Evolutionary conservation across 2,113 vertebrate genomes (phyloP).

Genomic region (Syngnathoides biaculeatus): DNA sequence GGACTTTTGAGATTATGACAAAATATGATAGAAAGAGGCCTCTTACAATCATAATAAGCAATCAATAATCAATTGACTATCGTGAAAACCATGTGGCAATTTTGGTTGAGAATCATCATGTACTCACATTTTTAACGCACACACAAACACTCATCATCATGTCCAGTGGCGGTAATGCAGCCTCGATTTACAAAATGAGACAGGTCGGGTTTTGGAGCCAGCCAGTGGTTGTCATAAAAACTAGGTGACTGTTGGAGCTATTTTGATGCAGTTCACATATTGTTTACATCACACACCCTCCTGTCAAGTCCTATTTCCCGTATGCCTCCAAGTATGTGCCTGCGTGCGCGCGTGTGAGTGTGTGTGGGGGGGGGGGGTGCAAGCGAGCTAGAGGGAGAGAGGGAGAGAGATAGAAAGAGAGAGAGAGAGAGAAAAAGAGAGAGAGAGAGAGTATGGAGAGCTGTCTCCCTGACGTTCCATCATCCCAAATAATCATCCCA

Average conservation of each 20-base stretch:
- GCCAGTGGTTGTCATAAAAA: conserved; percentile 55
- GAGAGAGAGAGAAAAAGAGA: not conserved
- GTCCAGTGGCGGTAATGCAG: conserved; percentile 39
- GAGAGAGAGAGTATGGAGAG: conserved; percentile 16
- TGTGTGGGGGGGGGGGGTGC: not conserved
- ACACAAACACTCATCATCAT: conserved; percentile 6
- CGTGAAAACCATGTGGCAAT: not conserved
- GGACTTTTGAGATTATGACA: too few relatives aligned
- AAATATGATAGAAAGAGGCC: too few relatives aligned
- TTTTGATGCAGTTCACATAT: conserved; percentile 59
- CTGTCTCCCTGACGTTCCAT: conserved; percentile 52
- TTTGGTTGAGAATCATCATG: not conserved
- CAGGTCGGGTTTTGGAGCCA: conserved; percentile 42
- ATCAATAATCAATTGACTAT: not conserved
- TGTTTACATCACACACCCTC: conserved; percentile 58
- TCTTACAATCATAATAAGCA: not conserved
- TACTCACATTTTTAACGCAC: not conserved
- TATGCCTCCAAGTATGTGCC: conserved; percentile 17
- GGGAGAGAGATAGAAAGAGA: not conserved
- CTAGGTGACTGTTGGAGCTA: conserved; percentile 47
- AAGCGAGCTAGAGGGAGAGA: not conserved
- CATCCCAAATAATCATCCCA: conserved; percentile 58
- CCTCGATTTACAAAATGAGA: conserved; percentile 44
- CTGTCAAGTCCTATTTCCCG: conserved; percentile 29
- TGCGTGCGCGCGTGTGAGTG: not conserved